Evolutionary conservation across 2,888 invertebrate genomes (phyloP).

Genomic region (Isoperla grammatica): DNA sequence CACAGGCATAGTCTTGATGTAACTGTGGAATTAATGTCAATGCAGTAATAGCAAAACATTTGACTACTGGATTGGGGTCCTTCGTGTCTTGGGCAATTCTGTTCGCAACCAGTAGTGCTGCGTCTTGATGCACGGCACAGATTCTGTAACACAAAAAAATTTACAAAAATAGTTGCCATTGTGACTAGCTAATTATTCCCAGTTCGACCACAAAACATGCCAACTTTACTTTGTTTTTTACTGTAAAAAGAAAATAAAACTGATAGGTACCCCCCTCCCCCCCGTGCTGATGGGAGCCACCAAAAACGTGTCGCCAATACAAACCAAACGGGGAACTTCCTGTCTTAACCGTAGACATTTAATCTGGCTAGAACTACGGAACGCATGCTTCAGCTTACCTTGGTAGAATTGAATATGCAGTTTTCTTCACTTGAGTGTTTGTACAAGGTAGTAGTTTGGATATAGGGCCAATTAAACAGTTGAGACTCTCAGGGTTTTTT

Average conservation of each 20-base stretch:
- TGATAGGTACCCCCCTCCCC: no score
- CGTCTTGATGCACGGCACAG: constrained; percentile 25
- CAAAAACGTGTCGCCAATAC: no score
- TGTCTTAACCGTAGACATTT: no score
- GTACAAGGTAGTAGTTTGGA: constrained; percentile 28
- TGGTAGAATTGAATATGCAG: constrained; percentile 29
- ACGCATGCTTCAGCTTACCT: constrained; percentile 23
- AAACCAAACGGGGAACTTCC: no score
- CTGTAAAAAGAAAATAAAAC: no score
- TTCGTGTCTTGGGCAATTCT: constrained; percentile 28
- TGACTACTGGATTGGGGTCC: constrained; percentile 30
- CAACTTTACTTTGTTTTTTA: no score
- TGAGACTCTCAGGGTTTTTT: constrained; percentile 24
- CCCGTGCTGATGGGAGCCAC: no score
- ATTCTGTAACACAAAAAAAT: constrained; percentile 23
- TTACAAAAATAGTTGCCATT: neutral
- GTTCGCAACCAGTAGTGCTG: constrained; percentile 29
- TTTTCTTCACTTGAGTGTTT: constrained; percentile 27
- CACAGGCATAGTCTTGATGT: constrained; percentile 25
- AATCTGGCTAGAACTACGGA: no score
- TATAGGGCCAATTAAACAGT: constrained; percentile 30
- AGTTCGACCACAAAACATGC: no score
- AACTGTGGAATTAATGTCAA: constrained; percentile 25
- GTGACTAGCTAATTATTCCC: no score
- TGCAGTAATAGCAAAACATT: constrained; percentile 27